These are phyloP conservation scores for Tribolium madens DNA, from an alignment of 1,140 invertebrate species.

Conservation along the genomic window DNA sequence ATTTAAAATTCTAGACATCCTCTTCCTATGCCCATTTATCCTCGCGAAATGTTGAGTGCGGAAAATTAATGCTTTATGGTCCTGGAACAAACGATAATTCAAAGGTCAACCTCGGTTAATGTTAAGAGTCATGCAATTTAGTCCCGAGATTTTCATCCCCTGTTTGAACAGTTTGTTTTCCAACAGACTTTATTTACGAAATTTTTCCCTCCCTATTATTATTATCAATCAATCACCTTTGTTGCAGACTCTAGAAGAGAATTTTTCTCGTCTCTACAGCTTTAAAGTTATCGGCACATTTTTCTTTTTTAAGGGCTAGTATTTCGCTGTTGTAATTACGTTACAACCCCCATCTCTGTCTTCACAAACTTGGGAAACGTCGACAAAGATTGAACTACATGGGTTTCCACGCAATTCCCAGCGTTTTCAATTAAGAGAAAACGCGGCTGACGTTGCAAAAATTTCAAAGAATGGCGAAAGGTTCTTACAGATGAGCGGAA, in stretches of 20 bases:
- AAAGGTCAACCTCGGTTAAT: slow-evolving; percentile 27
- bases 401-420: slow-evolving; percentile 14
- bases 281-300: background rate
- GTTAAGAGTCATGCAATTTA: slow-evolving; percentile 28
- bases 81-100: slow-evolving; percentile 18
- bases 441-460: slow-evolving; percentile 16
- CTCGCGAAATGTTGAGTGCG: slow-evolving; percentile 9
- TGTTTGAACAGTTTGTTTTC: slow-evolving; percentile 19
- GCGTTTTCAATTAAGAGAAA: slow-evolving; percentile 34
- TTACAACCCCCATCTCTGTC: slow-evolving; percentile 5
- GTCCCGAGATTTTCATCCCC: slow-evolving; percentile 13
- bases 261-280: no score
- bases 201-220: background rate
- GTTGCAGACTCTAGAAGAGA: no score
- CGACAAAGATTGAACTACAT: slow-evolving; percentile 16
- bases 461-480: slow-evolving; percentile 16
- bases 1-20: slow-evolving; percentile 5
- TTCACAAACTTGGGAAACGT: background rate
- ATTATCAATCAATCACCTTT: background rate
- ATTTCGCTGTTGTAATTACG: slow-evolving; percentile 23
- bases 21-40: background rate
- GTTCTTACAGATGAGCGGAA: slow-evolving; percentile 18
- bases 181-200: slow-evolving; percentile 1
- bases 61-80: slow-evolving; percentile 28
- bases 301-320: slow-evolving; percentile 12